Evolutionary conservation across 2,797 vertebrate genomes (phyloP), one percentile per base, ranked within the genome.

Genomic region (Erethizon dorsatum): DNA sequence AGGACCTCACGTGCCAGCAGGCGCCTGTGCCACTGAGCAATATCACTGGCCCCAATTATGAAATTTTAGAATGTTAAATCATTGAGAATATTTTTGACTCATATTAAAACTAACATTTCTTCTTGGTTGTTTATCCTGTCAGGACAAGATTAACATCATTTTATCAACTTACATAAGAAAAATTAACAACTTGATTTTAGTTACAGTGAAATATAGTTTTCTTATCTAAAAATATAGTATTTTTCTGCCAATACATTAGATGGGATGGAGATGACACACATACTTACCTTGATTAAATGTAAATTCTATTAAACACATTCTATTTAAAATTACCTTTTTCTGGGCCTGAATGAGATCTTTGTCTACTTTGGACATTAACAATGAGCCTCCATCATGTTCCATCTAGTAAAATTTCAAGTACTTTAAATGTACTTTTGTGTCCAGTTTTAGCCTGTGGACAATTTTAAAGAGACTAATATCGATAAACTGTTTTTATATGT

Each of bases 391-490:
- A 78, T 75, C 31, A 56, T 92, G 63, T 90, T 97, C 45, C 31
- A 87, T 56, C 33, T 61, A 54, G 28, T 77, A 77, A 91, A 96
- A 83, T 26, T 50, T 95, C 83, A 99, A 97, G 84, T 99, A 99
- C 95, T 98, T 0, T 87, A 82, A 92, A 47, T 79, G 5, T 88
- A 41, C 61, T 31, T 94, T 92, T 73, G 73, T 7, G 37, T 86
- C 91, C 5, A 57, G 45, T 9, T 92, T 59, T 92, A 96, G 78
- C 41, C 24, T 90, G 71, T 79, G 22, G 1, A 77, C 31, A 78
- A 97, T 95, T n/a, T 57, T 96, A 97, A 73, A 79, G 33, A 85
- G 57, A 89, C 6, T 56, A 56, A 15, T 63, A 5, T 73, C 20
- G 65, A 67, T 6, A 91, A 88, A 50, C 54, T 75, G 54, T 54